phyloP scores from a whole-genome alignment of 2,888 invertebrate species.

The Microplitis deprimator region DNA sequence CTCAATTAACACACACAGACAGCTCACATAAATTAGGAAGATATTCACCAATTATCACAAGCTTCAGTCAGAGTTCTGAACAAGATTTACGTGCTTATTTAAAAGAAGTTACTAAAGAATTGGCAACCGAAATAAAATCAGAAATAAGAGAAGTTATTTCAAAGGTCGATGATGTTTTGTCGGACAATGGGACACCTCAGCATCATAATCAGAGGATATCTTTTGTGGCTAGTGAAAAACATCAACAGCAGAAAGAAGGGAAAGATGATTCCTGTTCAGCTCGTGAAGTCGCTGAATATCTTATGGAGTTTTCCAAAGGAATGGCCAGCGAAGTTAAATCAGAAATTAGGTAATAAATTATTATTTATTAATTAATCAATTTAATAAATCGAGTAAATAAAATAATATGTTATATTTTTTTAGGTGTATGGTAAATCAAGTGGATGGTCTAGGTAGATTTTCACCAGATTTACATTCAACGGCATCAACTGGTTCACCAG shows the following conservation, averaged over 20 bases:
- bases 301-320: conserved; percentile 84
- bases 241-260: conserved; percentile 58
- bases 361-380: conserved; percentile 68
- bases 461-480: conserved; percentile 47
- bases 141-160: conserved; percentile 87
- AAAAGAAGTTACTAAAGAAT: conserved; percentile 83
- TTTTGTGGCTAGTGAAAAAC: conserved; percentile 55
- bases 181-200: conserved; percentile 73
- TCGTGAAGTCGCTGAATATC: conserved; percentile 82
- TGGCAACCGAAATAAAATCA: conserved; percentile 86
- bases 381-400: too few species aligned
- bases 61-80: conserved; percentile 72
- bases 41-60: conserved; percentile 63
- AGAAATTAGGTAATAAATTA: conserved; percentile 79
- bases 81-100: conserved; percentile 84
- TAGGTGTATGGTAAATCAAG: conserved; percentile 73
- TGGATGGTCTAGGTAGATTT: conserved; percentile 75
- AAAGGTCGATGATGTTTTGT: conserved; percentile 84
- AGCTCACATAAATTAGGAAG: conserved; percentile 58
- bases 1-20: conserved; percentile 40
- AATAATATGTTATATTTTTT: too few species aligned
- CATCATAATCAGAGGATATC: conserved; percentile 59
- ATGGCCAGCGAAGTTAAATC: conserved; percentile 87
- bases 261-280: conserved; percentile 81
- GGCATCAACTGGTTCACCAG: conserved; percentile 45